Conservation (phyloP, 2,797 vertebrate genomes). For the Pygocentrus nattereri region DNA sequence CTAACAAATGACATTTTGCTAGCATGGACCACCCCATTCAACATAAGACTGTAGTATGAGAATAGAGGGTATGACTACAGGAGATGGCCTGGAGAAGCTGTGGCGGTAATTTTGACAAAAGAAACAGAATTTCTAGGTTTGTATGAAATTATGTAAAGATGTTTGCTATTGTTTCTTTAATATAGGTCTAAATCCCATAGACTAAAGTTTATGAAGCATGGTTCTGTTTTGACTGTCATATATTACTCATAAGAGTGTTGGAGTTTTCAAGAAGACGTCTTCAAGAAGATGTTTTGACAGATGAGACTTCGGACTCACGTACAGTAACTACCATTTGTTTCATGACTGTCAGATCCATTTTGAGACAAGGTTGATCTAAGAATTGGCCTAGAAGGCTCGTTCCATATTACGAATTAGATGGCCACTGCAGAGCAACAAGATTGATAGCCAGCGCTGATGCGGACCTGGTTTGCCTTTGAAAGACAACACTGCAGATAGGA, state of each 20-base stretch:
- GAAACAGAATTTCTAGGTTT: no score
- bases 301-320: constrained; percentile 31
- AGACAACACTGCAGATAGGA: constrained; percentile 84
- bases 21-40: no score
- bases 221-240: background rate
- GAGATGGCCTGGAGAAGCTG: no score
- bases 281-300: constrained; percentile 37
- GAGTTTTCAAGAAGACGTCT: constrained; percentile 19
- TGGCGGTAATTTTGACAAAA: no score
- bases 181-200: background rate
- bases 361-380: constrained; percentile 48
- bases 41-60: no score
- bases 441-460: constrained; percentile 35
- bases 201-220: background rate
- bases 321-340: constrained; percentile 41
- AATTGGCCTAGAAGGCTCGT: constrained; percentile 44
- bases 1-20: no score
- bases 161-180: background rate
- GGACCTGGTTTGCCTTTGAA: constrained; percentile 58
- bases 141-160: no score
- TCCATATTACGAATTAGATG: constrained; percentile 44
- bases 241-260: constrained; percentile 25
- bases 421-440: constrained; percentile 39
- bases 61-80: no score
- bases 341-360: constrained; percentile 45